Conservation (phyloP, 2,797 vertebrate genomes). For the Sebastes matsubarae region DNA sequence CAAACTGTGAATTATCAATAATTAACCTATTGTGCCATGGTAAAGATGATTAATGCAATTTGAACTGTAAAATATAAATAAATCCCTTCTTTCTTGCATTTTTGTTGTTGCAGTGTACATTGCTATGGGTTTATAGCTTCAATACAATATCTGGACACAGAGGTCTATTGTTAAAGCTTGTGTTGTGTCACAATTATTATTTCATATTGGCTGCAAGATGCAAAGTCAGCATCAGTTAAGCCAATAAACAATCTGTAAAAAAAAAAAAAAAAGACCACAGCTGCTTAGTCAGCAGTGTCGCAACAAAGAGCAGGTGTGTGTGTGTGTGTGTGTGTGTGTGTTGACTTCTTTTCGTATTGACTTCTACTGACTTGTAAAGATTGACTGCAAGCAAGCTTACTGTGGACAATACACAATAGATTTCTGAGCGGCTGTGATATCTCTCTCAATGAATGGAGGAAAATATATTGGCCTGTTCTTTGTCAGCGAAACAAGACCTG, state of each 20-base stretch:
- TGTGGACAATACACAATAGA: slow-evolving; percentile 26
- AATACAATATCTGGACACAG: neutral
- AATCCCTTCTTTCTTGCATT: neutral
- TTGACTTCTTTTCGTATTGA: slow-evolving; percentile 19
- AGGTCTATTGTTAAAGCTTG: slow-evolving; percentile 17
- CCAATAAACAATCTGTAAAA: slow-evolving; percentile 40
- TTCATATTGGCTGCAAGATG: slow-evolving; percentile 37
- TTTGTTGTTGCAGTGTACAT: neutral
- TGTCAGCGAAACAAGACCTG: slow-evolving; percentile 1
- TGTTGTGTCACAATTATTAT: slow-evolving; percentile 30
- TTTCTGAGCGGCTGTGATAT: slow-evolving; percentile 15
- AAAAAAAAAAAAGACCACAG: neutral
- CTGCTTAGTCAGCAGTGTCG: slow-evolving; percentile 38
- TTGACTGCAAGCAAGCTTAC: slow-evolving; percentile 27
- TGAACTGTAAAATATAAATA: neutral
- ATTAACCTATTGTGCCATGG: neutral
- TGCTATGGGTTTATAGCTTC: neutral
- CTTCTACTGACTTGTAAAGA: slow-evolving; percentile 32
- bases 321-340: slow-evolving; percentile 12
- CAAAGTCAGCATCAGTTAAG: slow-evolving; percentile 45
- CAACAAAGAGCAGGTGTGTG: slow-evolving; percentile 14
- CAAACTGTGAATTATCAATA: neutral
- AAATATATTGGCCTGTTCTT: neutral
- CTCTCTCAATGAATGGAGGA: neutral
- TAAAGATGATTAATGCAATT: neutral